phyloP scores from a whole-genome alignment of 2,888 invertebrate species.

The Lasius fuliginosus region DNA sequence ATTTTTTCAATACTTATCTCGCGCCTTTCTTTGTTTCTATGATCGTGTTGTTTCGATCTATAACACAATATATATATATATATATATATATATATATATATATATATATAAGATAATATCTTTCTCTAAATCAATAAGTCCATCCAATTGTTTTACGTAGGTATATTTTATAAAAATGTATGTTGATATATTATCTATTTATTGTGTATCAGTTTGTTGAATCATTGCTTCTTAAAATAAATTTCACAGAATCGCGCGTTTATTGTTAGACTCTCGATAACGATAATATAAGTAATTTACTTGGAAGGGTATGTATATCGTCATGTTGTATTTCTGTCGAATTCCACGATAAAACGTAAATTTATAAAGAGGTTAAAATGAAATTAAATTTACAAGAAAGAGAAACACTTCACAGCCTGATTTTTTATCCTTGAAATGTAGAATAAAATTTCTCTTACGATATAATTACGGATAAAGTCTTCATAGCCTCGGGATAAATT shows the following conservation, averaged over 20 bases:
- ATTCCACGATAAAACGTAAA: not conserved
- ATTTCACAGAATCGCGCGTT: conserved; percentile 3
- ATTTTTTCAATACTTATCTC: conserved; percentile 16
- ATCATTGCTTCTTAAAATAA: conserved; percentile 8
- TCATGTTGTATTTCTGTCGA: not conserved
- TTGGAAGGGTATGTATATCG: not conserved
- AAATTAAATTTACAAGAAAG: conserved; percentile 24
- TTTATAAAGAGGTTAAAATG: not conserved
- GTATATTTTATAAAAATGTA: conserved; percentile 15
- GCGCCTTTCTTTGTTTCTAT: not conserved
- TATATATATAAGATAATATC: not conserved
- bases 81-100: not conserved
- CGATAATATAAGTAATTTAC: conserved; percentile 19
- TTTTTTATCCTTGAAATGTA: not conserved
- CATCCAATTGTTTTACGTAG: not conserved
- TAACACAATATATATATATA: not conserved
- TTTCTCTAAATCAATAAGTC: not conserved
- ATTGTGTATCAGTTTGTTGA: conserved; percentile 1
- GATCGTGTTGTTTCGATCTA: not conserved
- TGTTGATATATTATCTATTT: not conserved
- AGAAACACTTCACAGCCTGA: not conserved
- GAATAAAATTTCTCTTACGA: not conserved
- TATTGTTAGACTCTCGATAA: conserved; percentile 32
- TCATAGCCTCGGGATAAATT: not conserved
- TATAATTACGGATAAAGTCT: not conserved